Percentiles rank a stretch among this genome's conserved stretches.
Evolutionary conservation across 2,113 vertebrate species (phyloP).

Genomic region (Xenopus borealis): DNA sequence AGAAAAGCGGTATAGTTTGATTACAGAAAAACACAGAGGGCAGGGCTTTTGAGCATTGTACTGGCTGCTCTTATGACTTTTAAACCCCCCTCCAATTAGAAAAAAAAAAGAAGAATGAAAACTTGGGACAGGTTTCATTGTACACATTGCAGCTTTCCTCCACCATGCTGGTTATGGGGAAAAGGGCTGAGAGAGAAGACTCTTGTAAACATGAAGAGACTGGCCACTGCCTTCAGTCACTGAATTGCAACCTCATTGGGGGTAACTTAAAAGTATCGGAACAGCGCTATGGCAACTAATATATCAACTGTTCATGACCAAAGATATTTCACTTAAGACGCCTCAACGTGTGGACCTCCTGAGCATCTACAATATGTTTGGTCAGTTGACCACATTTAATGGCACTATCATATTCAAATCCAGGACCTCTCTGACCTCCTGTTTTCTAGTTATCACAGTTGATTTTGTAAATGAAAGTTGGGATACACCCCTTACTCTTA

Average conservation of each 20-base stretch:
- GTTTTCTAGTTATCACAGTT: too few species aligned
- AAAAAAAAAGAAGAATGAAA: too few species aligned
- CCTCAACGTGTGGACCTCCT: too few species aligned
- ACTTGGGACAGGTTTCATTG: background rate
- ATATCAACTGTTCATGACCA: too few species aligned
- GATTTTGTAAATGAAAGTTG: too few species aligned
- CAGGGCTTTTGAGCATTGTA: accelerated
- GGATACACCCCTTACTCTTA: too few species aligned
- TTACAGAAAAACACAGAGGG: background rate
- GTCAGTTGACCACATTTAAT: too few species aligned
- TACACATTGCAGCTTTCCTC: background rate
- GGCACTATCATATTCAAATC: too few species aligned
- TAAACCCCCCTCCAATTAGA: background rate
- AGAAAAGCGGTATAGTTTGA: constrained; percentile 82
- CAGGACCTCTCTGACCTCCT: too few species aligned
- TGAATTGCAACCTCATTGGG: background rate
- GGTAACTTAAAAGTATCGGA: background rate
- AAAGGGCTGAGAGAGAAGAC: background rate
- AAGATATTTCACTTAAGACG: too few species aligned
- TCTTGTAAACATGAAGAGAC: background rate
- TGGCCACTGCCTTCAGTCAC: background rate
- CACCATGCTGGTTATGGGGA: background rate
- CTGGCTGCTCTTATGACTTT: background rate
- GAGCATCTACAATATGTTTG: too few species aligned
- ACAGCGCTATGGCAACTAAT: background rate